Evolutionary conservation across 2,888 invertebrate species (phyloP), one percentile per base, ranked within the genome.

Genomic region (Sussaba pulchella): DNA sequence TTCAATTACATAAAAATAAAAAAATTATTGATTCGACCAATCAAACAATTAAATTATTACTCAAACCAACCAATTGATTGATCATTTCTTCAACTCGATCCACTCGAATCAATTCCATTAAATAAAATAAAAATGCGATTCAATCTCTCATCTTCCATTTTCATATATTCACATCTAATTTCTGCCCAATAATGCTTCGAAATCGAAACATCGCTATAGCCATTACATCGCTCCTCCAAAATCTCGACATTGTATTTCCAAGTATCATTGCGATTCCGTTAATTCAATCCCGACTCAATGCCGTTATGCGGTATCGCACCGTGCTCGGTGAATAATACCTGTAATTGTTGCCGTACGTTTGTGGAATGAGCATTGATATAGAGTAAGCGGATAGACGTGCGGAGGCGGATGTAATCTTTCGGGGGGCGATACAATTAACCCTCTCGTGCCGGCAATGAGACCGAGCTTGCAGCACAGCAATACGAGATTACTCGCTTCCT

Each of bases 381-480:
- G 10, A 10, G 12, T 12, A 14, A 24, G 21, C 36, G 57, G 57
- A 59, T 47, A 36, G 26, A 31, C 64, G 64, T 72, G 77, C 54
- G 52, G 69, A 57, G 73, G 57, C 73, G 77, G 72, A 81, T 81
- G 67, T 81, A 69, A 76, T 81, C 63, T 81, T 77, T 39, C 52
- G 77, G 64, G 81, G 78, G 31, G 81, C 69, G 77, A 73, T 70
- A 81, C 77, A 77, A 81, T 81, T 77, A 81, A 77, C 81, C 31
- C 31, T 81, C 73, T 57, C 73, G 36, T 64, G 63, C 36, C 9
- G 67, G 47, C 21, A 54, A 41, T 26, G 52, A 41, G 63, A 17
- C 24, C 57, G 81, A 66, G 70, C 66, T 79, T 76, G 66, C 78
- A 70, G 19, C 41, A 43, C 52, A 43, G 57, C 70, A 74, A 66